A percentile compares a stretch with the other conserved stretches of the same genome.
phyloP scores from a whole-genome alignment of 2,113 vertebrate species.

The Myrmophylax atrothorax region DNA sequence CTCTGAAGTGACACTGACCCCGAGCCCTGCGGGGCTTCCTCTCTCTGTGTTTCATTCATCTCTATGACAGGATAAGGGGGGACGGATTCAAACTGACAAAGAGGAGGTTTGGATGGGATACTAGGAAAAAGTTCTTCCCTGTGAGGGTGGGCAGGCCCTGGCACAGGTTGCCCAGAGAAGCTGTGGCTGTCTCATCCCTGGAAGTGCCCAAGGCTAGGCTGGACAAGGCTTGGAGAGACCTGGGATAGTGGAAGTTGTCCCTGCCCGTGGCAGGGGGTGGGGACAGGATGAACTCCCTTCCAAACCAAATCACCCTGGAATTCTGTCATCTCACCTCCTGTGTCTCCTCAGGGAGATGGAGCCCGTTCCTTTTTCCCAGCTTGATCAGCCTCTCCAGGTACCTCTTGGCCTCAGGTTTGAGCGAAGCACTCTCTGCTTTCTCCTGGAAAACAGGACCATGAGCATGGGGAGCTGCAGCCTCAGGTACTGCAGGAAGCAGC shows the following conservation, averaged over 20 bases:
- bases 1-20: background rate
- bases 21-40: background rate
- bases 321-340: constrained; percentile 79
- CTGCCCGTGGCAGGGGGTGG: background rate
- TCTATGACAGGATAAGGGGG: background rate
- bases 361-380: constrained; percentile 88
- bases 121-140: background rate
- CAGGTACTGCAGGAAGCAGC: background rate
- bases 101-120: background rate
- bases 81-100: background rate
- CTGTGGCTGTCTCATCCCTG: background rate
- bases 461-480: background rate
- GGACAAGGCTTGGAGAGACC: background rate
- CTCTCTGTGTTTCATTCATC: fast-evolving
- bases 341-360: constrained; percentile 86
- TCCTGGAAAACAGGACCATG: constrained; percentile 67
- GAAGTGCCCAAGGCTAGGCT: background rate
- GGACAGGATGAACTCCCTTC: background rate
- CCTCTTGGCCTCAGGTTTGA: constrained; percentile 81
- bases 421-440: constrained; percentile 68
- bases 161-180: background rate
- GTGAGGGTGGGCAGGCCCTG: background rate
- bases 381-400: constrained; percentile 92
- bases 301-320: fast-evolving
- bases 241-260: background rate